Evolutionary conservation across 2,888 invertebrate genomes (phyloP).

Genomic region (Ceriagrion tenellum): DNA sequence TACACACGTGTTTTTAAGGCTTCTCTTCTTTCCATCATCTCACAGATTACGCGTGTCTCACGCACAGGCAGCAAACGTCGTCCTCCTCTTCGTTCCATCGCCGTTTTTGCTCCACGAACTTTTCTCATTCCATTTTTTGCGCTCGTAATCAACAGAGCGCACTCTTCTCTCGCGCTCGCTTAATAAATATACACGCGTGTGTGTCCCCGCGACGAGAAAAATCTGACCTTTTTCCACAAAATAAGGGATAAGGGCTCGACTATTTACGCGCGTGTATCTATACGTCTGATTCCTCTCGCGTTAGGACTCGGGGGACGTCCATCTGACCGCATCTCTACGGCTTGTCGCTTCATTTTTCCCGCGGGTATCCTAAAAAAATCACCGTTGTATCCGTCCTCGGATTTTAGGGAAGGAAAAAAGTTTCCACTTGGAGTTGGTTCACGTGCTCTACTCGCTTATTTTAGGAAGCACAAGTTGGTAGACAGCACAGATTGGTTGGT

Average conservation of each 20-base stretch:
- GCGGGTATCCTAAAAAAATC: too few species aligned
- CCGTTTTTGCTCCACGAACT: slow-evolving; percentile 5
- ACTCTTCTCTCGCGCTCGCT: slow-evolving; percentile 21
- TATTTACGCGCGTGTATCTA: background rate
- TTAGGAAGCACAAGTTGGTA: too few species aligned
- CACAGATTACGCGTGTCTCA: background rate
- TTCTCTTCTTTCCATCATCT: background rate
- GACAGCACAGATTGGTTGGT: too few species aligned
- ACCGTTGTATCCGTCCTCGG: too few species aligned
- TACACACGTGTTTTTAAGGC: background rate
- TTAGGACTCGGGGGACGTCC: background rate
- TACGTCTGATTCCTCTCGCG: background rate
- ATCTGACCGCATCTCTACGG: background rate
- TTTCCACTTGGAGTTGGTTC: too few species aligned
- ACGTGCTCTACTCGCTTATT: too few species aligned
- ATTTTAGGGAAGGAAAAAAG: too few species aligned
- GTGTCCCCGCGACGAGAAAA: background rate
- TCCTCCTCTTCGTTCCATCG: slow-evolving; percentile 5
- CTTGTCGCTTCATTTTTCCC: too few species aligned
- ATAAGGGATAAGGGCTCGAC: background rate
- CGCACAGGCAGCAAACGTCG: background rate
- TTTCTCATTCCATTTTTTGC: slow-evolving; percentile 53
- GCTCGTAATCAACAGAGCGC: slow-evolving; percentile 6
- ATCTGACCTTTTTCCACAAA: background rate
- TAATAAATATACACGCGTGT: slow-evolving; percentile 44